Base-by-base conservation (phyloP, 2,113 vertebrate species). In the Vulpes ferrilata region DNA sequence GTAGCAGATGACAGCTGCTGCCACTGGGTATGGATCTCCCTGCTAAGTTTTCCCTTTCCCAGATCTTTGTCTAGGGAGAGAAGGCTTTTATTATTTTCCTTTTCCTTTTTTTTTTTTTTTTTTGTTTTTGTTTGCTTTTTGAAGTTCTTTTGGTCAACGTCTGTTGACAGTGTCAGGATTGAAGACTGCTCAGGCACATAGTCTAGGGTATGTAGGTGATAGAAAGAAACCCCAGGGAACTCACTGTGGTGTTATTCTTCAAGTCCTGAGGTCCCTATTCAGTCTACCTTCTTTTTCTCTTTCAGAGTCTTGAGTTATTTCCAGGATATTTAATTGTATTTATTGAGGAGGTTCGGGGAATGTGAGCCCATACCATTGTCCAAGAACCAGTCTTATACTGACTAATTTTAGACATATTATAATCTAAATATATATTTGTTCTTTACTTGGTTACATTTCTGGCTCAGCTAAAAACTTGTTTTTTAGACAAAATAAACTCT, bases 371-470 rank as follows among this genome's bases (percentile, higher is more conserved):
- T 92, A 84, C 32, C 22, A 43, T 53, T 74, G 32, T 87, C 38
- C 48, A 53, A 85, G 48, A 87, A 65, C 32, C 23, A 91, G 65
- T 87, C 19, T 90, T 90, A 81, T 86, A 81, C 65, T 25, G 62
- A 73, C 81, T 81, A 59, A 81, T 94, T 80, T 96, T 91, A 43
- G 17, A 74, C 74, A 86, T 91, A 51, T 15, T 65, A 65, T 7
- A 78, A 60, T 83, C 51, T 83, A 88, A 84, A 51, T 93, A 59
- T 76, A 69, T 76, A 69, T 48, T 94, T 96, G 53, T 74, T 59
- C 59, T 55, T 64, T 59, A 74, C 17, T 94, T 13, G 71, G 71
- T 74, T 74, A 74, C 11, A 23, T 74, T 87, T 35, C 59, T 81
- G 43, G 48, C 38, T 76, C 30, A 91, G 17, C 17, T 32, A 81